A percentile compares a stretch with the other conserved stretches of the same genome.
phyloP scores from a whole-genome alignment of 2,113 vertebrate genomes.

The Carettochelys insculpta region DNA sequence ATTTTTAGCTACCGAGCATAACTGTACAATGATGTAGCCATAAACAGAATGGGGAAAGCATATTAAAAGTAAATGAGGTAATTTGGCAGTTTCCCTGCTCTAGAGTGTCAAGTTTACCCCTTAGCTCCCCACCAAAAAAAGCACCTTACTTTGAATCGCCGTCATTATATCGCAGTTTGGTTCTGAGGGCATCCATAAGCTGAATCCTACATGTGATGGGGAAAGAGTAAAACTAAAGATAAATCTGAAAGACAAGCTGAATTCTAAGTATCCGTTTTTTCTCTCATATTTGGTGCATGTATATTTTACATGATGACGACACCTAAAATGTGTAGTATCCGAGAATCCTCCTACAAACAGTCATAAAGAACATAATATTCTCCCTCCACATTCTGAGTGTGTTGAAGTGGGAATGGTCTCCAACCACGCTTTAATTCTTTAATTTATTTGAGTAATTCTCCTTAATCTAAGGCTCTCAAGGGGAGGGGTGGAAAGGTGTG shows the following conservation, averaged over 20 bases:
- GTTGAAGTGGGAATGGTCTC: not conserved
- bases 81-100: not conserved
- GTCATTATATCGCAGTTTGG: conserved; percentile 20
- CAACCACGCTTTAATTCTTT: not conserved
- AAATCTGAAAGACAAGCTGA: not conserved
- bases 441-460: not conserved
- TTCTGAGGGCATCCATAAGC: conserved; percentile 37
- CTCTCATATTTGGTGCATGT: not conserved
- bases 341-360: not conserved
- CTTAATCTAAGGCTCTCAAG: not conserved
- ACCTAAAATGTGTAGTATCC: not conserved
- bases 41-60: not conserved
- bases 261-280: not conserved
- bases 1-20: not conserved
- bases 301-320: not conserved
- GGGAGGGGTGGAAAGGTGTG: not conserved
- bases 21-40: not conserved
- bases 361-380: not conserved
- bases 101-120: not conserved
- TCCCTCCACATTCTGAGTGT: not conserved
- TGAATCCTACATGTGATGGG: conserved; percentile 49
- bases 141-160: conserved; percentile 54
- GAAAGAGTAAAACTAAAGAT: not conserved
- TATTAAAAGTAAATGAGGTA: not conserved
- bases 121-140: not conserved